A percentile compares a stretch with the other conserved stretches of the same genome.
These are phyloP conservation scores for Ophioninae sp. DNA, from an alignment of 2,888 invertebrate species.

Conservation along the genomic window DNA sequence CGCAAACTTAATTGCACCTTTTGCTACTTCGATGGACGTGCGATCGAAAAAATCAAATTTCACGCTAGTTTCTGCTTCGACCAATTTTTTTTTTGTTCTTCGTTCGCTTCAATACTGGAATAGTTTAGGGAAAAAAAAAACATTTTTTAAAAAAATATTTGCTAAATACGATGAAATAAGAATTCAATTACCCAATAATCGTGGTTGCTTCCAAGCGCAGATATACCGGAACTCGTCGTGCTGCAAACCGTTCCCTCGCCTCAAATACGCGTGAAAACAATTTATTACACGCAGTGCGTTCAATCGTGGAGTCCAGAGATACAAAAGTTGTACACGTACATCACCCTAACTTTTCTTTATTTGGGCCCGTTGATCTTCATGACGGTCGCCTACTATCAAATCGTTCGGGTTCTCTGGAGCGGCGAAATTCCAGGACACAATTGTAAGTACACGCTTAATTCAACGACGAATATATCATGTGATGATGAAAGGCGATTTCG, in stretches of 20 bases:
- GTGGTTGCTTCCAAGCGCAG: conserved; percentile 83
- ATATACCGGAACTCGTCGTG: conserved; percentile 90
- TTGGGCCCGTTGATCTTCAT: conserved; percentile 91
- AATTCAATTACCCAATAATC: too few relatives aligned
- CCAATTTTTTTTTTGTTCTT: too few relatives aligned
- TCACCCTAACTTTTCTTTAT: conserved; percentile 89
- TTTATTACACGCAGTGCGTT: conserved; percentile 87
- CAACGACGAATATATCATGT: too few relatives aligned
- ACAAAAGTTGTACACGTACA: conserved; percentile 87
- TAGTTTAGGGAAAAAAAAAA: too few relatives aligned
- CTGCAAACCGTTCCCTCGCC: conserved; percentile 84
- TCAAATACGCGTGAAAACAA: conserved; percentile 82
- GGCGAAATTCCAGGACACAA: conserved; percentile 89
- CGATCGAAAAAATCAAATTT: too few relatives aligned
- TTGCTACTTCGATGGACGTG: too few relatives aligned
- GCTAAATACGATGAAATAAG: too few relatives aligned
- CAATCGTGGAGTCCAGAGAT: conserved; percentile 87
- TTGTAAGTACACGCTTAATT: conserved; percentile 66
- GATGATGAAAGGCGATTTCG: too few relatives aligned
- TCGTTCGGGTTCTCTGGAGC: conserved; percentile 91
- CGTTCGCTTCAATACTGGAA: too few relatives aligned
- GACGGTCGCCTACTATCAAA: conserved; percentile 92
- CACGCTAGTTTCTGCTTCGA: too few relatives aligned
- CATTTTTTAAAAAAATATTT: too few relatives aligned
- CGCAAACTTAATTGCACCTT: too few relatives aligned